Evolutionary conservation across 1,140 invertebrate species (phyloP).

Genomic region (Laodelphax striatellus): DNA sequence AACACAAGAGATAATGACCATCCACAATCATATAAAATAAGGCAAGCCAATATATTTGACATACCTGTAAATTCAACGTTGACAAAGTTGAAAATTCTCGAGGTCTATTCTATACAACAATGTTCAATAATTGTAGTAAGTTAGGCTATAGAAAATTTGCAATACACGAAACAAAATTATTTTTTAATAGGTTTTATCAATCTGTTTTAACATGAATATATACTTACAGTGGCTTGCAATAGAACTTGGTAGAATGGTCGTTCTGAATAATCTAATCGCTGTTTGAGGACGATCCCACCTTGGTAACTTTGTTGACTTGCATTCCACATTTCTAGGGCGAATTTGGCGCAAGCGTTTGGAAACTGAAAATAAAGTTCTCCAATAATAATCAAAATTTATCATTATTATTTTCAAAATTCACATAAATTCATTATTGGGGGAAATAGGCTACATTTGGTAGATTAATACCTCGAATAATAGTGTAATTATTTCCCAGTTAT

Average conservation of each 20-base stretch:
- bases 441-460: too few species aligned
- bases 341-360: slow-evolving; percentile 55
- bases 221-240: slow-evolving; percentile 54
- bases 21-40: too few species aligned
- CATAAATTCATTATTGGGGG: too few species aligned
- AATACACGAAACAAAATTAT: background rate
- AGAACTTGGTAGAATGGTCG: slow-evolving; percentile 61
- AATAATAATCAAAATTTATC: background rate
- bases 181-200: background rate
- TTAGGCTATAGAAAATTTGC: too few species aligned
- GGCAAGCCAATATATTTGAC: too few species aligned
- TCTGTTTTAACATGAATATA: background rate
- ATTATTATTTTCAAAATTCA: background rate
- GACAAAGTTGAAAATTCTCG: too few species aligned
- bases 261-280: slow-evolving; percentile 55
- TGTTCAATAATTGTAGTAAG: too few species aligned
- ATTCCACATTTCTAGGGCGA: slow-evolving; percentile 49
- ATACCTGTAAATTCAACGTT: too few species aligned
- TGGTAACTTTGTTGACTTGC: slow-evolving; percentile 48
- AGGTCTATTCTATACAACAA: too few species aligned
- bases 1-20: too few species aligned
- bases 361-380: slow-evolving; percentile 40
- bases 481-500: too few species aligned
- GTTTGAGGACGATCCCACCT: slow-evolving; percentile 51
- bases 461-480: too few species aligned